Evolutionary conservation across 2,888 invertebrate genomes (phyloP).

Genomic region (Nomada ruficornis): DNA sequence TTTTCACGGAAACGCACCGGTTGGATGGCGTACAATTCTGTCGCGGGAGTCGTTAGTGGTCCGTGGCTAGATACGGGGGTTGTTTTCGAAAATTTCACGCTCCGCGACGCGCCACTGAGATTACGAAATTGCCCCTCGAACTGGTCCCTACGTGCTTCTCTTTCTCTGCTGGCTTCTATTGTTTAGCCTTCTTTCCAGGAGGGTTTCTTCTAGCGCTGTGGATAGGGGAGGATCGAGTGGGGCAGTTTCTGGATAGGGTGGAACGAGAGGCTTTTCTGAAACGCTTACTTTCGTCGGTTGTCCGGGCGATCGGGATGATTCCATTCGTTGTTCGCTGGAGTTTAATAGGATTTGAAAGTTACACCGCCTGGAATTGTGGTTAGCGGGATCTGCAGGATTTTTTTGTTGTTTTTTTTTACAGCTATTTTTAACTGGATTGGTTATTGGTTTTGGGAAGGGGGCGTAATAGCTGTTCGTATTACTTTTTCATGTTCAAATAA

Average conservation of each 20-base stretch:
- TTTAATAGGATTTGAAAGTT: constrained; percentile 18
- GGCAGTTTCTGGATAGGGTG: background rate
- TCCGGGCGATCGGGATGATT: background rate
- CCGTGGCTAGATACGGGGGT: constrained; percentile 27
- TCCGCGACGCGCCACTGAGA: constrained; percentile 14
- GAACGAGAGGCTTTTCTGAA: background rate
- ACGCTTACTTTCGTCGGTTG: background rate
- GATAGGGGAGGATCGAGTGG: background rate
- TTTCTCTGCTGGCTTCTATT: background rate
- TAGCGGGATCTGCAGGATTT: background rate
- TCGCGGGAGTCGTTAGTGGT: constrained; percentile 37
- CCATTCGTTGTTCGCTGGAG: background rate
- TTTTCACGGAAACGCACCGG: constrained; percentile 37
- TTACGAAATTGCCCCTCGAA: constrained; percentile 35
- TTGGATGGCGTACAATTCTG: constrained; percentile 16
- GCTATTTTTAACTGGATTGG: too few relatives aligned
- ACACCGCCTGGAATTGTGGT: background rate
- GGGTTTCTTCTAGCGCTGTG: background rate
- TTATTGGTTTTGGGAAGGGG: too few relatives aligned
- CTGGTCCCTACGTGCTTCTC: background rate
- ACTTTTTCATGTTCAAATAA: too few relatives aligned
- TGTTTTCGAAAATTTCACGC: constrained; percentile 49
- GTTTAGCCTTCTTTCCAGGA: background rate
- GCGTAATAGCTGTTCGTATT: too few relatives aligned
- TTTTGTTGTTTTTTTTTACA: background rate